phyloP scores from a whole-genome alignment of 2,888 invertebrate genomes.

The Euclidia mi region DNA sequence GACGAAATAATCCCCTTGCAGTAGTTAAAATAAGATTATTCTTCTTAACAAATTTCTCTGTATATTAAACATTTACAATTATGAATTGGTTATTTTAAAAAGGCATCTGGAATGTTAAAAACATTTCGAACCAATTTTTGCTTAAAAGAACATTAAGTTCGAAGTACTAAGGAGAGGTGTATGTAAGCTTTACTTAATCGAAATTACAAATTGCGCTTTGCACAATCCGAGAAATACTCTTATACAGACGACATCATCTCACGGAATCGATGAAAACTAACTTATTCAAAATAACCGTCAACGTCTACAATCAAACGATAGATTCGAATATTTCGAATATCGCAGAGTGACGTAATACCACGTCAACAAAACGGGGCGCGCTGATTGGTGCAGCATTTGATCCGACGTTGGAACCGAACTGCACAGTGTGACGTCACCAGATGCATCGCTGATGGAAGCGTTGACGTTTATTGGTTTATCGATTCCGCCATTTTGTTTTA shows the following conservation, averaged over 20 bases:
- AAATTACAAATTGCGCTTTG: too few relatives aligned
- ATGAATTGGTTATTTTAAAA: background rate
- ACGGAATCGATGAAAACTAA: too few relatives aligned
- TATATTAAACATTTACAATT: background rate
- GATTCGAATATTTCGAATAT: conserved; percentile 37
- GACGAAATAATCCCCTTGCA: conserved; percentile 36
- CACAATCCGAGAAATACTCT: too few relatives aligned
- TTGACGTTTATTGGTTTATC: conserved; percentile 50
- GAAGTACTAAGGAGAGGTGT: too few relatives aligned
- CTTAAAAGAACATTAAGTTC: too few relatives aligned
- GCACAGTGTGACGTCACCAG: conserved; percentile 36
- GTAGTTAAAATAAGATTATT: conserved; percentile 34
- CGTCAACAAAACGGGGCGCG: conserved; percentile 35
- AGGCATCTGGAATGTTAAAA: too few relatives aligned
- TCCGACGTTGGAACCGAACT: conserved; percentile 49
- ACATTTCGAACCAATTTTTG: too few relatives aligned
- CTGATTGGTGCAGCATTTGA: conserved; percentile 54
- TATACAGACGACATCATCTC: too few relatives aligned
- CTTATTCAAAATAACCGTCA: conserved; percentile 3
- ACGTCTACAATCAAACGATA: conserved; percentile 38
- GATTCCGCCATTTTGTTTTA: conserved; percentile 19
- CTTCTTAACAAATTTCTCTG: conserved; percentile 9
- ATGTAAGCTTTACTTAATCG: too few relatives aligned
- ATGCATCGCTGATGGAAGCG: conserved; percentile 40
- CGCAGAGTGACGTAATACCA: conserved; percentile 39